A percentile compares a stretch with the other conserved stretches of the same genome.
phyloP scores from a whole-genome alignment of 2,797 vertebrate genomes.

The Peromyscus aztecus region DNA sequence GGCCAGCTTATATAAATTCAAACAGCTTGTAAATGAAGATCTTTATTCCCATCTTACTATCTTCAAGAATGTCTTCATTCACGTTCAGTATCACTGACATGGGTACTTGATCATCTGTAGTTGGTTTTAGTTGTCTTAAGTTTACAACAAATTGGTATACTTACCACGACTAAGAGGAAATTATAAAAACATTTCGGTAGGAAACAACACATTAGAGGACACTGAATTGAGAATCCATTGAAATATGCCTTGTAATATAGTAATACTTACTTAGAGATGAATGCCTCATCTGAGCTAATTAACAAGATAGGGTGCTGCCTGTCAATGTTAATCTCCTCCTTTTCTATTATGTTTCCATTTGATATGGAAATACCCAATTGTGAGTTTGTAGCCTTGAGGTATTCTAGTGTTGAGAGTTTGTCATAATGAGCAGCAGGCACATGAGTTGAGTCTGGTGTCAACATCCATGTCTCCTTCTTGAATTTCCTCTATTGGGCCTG shows the following conservation, averaged over 20 bases:
- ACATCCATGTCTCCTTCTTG: background rate
- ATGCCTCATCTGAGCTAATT: constrained; percentile 3
- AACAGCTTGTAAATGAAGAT: background rate
- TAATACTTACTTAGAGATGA: background rate
- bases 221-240: background rate
- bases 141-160: background rate
- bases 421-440: background rate
- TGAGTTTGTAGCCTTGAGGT: background rate
- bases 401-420: background rate
- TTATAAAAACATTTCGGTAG: background rate
- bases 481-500: background rate
- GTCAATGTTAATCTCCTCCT: background rate
- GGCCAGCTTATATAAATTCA: background rate
- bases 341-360: background rate
- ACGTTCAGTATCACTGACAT: background rate
- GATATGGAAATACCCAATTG: background rate
- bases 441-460: background rate
- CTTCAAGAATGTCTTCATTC: background rate
- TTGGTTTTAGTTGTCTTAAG: background rate
- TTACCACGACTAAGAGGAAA: constrained; percentile 16
- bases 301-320: background rate
- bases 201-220: background rate
- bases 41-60: background rate
- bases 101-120: background rate
- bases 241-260: background rate